Base-by-base conservation (phyloP, 2,797 vertebrate genomes). In the Sparus aurata region DNA sequence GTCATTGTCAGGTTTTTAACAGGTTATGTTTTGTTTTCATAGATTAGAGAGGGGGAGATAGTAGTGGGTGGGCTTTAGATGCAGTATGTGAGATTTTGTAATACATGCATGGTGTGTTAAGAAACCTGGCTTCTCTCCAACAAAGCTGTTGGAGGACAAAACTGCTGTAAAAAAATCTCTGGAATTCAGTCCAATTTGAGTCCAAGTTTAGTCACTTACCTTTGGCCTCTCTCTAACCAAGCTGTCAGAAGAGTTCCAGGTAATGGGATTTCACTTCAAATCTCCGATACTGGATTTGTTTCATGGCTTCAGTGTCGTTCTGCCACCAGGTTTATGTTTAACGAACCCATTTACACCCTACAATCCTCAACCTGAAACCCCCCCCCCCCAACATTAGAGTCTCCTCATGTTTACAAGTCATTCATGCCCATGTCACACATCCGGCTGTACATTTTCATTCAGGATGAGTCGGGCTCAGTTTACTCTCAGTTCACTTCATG, bases 201-300 rank as follows among this genome's bases (percentile, higher is more conserved):
- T 54, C 73, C 12, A 83, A 87, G 85, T 82, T 86, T 85, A 90
- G 91, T 85, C 41, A 88, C 92, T 93, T 85, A 94, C 89, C 91
- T 90, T 93, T 94, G 92, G 94, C 94, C 94, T 95, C 88, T 95
- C 94, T 95, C 92, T 96, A 95, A 96, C 85, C 95, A 95, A 96
- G 95, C 95, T 95, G 91, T 96, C 96, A 95, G 96, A 96, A 94
- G 94, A 95, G 92, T 95, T 94, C 91, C 95, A 96, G 96, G 96
- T 96, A 96, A 96, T 77, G 89, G 85, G 89, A 90, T 93, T 93
- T 90, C 78, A 84, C 85, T 85, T 93, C 73, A 80, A 91, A 91
- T 89, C 87, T 94, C 89, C 88, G 91, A 91, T 93, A 96, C 96
- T 96, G 96, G 96, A 96, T 96, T 96, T 96, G 96, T 96, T 95